Conservation (phyloP, 2,113 vertebrate genomes). For the Neotoma lepida region DNA sequence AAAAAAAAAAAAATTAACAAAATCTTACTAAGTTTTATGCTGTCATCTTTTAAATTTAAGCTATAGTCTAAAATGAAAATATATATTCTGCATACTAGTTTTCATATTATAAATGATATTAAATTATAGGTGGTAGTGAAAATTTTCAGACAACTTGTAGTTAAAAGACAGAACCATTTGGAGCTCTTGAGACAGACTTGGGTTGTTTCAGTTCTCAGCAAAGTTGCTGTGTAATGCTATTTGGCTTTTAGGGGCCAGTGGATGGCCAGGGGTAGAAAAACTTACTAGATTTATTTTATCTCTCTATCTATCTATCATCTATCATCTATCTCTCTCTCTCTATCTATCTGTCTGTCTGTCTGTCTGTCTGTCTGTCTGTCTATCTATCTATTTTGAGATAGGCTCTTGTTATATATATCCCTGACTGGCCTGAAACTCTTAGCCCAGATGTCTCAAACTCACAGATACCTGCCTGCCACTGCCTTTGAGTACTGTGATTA, state of each 20-base stretch:
- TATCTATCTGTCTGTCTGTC: no score
- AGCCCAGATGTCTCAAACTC: background rate
- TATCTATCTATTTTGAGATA: no score
- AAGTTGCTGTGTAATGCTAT: background rate
- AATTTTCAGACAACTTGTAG: background rate
- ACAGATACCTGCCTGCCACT: background rate
- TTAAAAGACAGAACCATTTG: background rate
- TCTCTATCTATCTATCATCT: no score
- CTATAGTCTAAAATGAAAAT: background rate
- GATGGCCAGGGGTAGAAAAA: background rate
- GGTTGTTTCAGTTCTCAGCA: background rate
- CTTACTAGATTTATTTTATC: background rate
- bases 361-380: no score
- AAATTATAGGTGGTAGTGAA: background rate
- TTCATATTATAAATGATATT: background rate
- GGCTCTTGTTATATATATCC: background rate
- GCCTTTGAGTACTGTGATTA: background rate
- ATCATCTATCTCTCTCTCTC: no score
- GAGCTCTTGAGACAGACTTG: background rate
- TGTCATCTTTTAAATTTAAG: constrained; percentile 7
- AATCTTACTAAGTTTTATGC: background rate
- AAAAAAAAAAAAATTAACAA: background rate
- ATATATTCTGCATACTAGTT: background rate
- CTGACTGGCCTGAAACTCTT: background rate
- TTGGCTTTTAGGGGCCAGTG: background rate